Evolutionary conservation across 2,797 vertebrate species (phyloP), one percentile per base, ranked within the genome.

Genomic region (Neoniphon sammara): DNA sequence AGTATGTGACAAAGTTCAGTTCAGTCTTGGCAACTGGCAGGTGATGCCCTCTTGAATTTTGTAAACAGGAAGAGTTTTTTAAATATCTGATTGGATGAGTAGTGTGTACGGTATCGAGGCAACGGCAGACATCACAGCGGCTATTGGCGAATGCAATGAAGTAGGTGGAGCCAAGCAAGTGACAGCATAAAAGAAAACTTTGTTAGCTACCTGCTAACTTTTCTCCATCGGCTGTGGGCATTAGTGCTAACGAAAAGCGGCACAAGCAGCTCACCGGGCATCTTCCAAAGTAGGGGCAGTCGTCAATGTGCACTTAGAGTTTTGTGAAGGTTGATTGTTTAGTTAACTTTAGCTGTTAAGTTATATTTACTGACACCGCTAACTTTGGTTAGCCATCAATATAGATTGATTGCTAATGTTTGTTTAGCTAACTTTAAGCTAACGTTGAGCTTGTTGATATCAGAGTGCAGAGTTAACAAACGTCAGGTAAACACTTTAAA

Each of bases 141-240:
- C 72, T 4, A 88, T 90, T 91, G 87, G 88, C 60, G 0, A 31
- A 70, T 11, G 3, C 1, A 1, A 2, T 39, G 1, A 56, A 0
- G 7, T 62, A 66, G 92, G 90, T 75, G 89, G 88, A n/a, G 67
- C 73, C 4, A 66, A 65, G 58, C 42, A 54, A 76, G 62, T 89
- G 77, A 77, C 77, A 66, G 70, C 47, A 62, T 3, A 72, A n/a
- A 34, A 74, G 61, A 87, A 91, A 91, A 92, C 81, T 91, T 91
- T 92, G 81, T 88, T 90, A 88, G 89, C 91, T 61, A 2, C 18
- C 0, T 50, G 89, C 86, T 89, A 88, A 90, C 86, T 83, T 80
- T 58, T 27, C 3, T 69, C 10, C 31, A 15, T 49, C 62, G 52
- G 31, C 36, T 72, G 27, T 70, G 47, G 20, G 31, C 31, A 34